Evolutionary conservation across 2,797 vertebrate genomes (phyloP).

Genomic region (Syndactyla subalaris): DNA sequence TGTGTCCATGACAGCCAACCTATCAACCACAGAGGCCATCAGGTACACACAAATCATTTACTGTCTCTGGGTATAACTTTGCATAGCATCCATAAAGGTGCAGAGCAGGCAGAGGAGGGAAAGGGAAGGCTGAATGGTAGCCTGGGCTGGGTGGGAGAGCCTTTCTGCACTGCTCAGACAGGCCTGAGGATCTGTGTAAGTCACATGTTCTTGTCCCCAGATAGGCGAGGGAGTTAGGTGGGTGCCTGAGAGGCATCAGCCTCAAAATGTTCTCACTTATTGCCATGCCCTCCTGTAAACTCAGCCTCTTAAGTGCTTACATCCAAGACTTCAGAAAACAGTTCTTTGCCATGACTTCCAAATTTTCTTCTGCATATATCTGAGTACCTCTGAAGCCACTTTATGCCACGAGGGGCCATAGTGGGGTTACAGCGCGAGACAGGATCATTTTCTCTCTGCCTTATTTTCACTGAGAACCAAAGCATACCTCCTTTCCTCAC

Average conservation of each 20-base stretch:
- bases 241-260: fast-evolving
- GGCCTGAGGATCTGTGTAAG: not conserved
- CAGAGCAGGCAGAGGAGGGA: not conserved
- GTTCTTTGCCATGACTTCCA: not conserved
- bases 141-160: not conserved
- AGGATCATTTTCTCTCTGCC: not conserved
- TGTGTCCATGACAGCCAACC: not conserved
- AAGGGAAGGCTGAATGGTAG: not conserved
- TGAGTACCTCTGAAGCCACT: not conserved
- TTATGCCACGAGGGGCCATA: fast-evolving
- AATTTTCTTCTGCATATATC: not conserved
- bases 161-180: not conserved
- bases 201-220: too few species aligned
- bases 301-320: not conserved
- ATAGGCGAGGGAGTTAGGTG: not conserved
- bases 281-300: not conserved
- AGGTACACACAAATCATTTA: not conserved
- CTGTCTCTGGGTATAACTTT: not conserved
- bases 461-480: not conserved
- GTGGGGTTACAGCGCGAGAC: fast-evolving
- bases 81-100: fast-evolving
- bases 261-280: not conserved
- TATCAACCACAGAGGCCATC: not conserved
- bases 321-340: not conserved
- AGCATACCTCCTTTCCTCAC: not conserved